Evolutionary conservation across 2,797 vertebrate species (phyloP).

Genomic region (Sebastolobus alascanus): DNA sequence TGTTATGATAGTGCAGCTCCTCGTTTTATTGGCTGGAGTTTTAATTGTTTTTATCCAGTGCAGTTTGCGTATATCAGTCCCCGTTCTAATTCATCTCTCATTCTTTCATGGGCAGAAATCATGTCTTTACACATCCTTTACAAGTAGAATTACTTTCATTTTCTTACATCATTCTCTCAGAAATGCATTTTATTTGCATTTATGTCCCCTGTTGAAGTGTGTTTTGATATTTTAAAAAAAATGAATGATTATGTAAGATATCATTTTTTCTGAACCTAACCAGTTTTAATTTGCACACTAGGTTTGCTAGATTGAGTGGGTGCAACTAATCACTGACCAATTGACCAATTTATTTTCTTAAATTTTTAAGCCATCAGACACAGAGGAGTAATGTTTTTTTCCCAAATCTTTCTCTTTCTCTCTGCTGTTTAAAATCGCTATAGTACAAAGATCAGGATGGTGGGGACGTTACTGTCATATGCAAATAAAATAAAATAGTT

Average conservation of each 20-base stretch:
- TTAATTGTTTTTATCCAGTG: not conserved
- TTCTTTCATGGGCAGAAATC: not conserved
- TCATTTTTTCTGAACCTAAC: rapidly evolving
- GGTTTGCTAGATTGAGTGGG: not conserved
- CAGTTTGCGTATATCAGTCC: not conserved
- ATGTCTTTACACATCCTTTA: not conserved
- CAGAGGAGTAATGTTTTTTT: not conserved
- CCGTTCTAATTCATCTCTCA: not conserved
- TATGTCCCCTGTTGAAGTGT: no score
- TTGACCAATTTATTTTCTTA: no score
- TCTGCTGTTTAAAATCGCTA: not conserved
- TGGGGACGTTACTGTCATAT: not conserved
- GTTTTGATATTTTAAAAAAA: no score
- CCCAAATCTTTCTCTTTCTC: no score
- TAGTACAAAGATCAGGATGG: no score
- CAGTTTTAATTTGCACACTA: not conserved
- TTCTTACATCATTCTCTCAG: not conserved
- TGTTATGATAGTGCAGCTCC: no score
- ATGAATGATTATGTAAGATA: no score
- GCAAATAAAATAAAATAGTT: not conserved
- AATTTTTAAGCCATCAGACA: not conserved
- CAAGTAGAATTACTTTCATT: not conserved
- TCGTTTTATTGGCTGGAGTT: not conserved
- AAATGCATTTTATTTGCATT: not conserved
- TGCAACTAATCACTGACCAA: no score